Evolutionary conservation across 2,888 invertebrate species (phyloP), one percentile per base, ranked within the genome.

Genomic region (Diaperis boleti): DNA sequence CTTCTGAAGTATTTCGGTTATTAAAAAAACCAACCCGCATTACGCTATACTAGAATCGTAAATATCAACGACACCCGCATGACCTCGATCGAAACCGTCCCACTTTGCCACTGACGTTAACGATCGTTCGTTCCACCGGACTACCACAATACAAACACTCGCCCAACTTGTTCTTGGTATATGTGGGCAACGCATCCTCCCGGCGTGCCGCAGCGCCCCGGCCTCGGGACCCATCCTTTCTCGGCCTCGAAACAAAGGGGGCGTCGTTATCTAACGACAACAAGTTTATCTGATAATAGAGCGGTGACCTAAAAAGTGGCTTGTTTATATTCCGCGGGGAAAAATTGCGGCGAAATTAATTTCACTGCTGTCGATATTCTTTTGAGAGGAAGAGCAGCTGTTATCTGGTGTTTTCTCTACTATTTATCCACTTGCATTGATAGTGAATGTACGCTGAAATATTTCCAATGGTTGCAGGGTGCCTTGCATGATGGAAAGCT

Each of bases 51-150:
- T 37, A 54, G 39, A 45, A 33, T 17, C 22, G 60, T 64, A 60
- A 63, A 60, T 64, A 64, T 59, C 64, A 64, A 55, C 60, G 69
- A 62, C 62, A 65, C 72, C 74, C 73, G 72, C 71, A 73, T 74
- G 72, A 66, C 72, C 72, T 70, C 72, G 69, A 70, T 72, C 64
- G 67, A 67, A 66, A 35, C 47, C 67, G 68, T 64, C 67, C 68
- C 49, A 68, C 55, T 66, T 70, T 66, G 50, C 59, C 18, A 44
- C 54, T 69, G 64, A 68, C 65, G 67, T 59, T 64, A 64, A 64
- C 64, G 64, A 64, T 64, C 60, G 59, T 33, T 55, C 49, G 29
- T 52, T 57, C 56, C 60, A 56, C 54, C 52, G 66, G 67, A 67
- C 69, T 67, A 70, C 68, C 66, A 70, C 70, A 67, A 70, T 70